These are phyloP conservation scores for Melanostoma scalare DNA, from an alignment of 2,888 invertebrate species.

Conservation along the genomic window DNA sequence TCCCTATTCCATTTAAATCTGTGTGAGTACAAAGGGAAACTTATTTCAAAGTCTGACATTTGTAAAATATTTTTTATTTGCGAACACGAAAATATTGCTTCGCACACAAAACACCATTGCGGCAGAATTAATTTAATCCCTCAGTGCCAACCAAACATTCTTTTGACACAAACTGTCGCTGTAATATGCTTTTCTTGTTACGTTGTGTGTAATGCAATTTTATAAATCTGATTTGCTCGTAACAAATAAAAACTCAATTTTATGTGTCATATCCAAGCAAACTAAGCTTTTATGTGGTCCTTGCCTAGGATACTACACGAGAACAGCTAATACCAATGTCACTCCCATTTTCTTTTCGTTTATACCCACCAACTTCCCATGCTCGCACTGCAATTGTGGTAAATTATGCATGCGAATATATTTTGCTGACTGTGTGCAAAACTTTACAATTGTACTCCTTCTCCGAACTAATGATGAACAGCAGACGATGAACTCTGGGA, in stretches of 20 bases:
- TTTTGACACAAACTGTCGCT: no score
- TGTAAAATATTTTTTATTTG: no score
- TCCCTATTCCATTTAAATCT: no score
- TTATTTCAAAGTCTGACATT: no score
- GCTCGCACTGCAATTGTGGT: constrained; percentile 39
- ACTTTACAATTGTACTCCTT: background rate
- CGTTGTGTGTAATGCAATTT: constrained; percentile 33
- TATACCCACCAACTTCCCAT: constrained; percentile 22
- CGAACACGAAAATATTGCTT: no score
- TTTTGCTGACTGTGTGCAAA: constrained; percentile 1
- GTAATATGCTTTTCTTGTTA: no score
- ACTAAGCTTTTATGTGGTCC: constrained; percentile 5
- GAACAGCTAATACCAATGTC: background rate
- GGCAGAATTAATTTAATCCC: no score
- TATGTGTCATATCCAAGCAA: constrained; percentile 51
- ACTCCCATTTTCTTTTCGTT: constrained; percentile 9
- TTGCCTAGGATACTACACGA: background rate
- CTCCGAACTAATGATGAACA: background rate
- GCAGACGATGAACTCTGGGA: constrained; percentile 9
- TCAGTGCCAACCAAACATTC: no score
- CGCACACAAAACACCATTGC: no score
- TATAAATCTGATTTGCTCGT: constrained; percentile 61
- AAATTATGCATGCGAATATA: no score
- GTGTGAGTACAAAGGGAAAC: no score
- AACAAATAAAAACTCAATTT: constrained; percentile 50